Evolutionary conservation across 2,797 vertebrate species (phyloP).

Genomic region (Centroberyx gerrardi): DNA sequence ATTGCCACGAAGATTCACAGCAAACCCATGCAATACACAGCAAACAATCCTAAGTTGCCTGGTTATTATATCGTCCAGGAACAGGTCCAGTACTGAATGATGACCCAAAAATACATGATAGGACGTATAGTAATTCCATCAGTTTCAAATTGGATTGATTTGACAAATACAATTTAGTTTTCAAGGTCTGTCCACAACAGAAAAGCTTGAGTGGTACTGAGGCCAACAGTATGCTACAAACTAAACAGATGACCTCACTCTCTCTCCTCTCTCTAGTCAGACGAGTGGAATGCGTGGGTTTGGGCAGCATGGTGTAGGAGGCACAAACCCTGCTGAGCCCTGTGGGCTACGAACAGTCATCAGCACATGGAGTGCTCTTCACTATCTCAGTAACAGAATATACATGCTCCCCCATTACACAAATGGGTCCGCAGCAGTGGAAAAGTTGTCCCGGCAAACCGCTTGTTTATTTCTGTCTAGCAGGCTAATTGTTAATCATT

Average conservation of each 20-base stretch:
- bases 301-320: conserved; percentile 79
- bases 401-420: conserved; percentile 59
- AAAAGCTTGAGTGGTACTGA: conserved; percentile 47
- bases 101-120: conserved; percentile 34
- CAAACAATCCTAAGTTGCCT: conserved; percentile 12
- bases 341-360: conserved; percentile 83
- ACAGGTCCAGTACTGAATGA: background rate
- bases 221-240: conserved; percentile 64
- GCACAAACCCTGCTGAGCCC: conserved; percentile 80
- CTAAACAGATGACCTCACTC: conserved; percentile 70
- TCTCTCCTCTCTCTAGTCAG: conserved; percentile 66
- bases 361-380: conserved; percentile 81
- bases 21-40: conserved; percentile 13
- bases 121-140: conserved; percentile 22
- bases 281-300: conserved; percentile 80
- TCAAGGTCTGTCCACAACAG: conserved; percentile 38
- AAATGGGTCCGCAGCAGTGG: conserved; percentile 64
- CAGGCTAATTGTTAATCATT: conserved; percentile 80
- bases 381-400: conserved; percentile 70
- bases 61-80: conserved; percentile 7
- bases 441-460: conserved; percentile 64
- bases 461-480: conserved; percentile 71
- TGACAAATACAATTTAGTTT: conserved; percentile 32
- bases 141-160: conserved; percentile 39
- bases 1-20: conserved; percentile 15